Percentiles rank a stretch among this genome's conserved stretches.
phyloP scores from a whole-genome alignment of 1,140 invertebrate species.

The Lysiphlebus fabarum region DNA sequence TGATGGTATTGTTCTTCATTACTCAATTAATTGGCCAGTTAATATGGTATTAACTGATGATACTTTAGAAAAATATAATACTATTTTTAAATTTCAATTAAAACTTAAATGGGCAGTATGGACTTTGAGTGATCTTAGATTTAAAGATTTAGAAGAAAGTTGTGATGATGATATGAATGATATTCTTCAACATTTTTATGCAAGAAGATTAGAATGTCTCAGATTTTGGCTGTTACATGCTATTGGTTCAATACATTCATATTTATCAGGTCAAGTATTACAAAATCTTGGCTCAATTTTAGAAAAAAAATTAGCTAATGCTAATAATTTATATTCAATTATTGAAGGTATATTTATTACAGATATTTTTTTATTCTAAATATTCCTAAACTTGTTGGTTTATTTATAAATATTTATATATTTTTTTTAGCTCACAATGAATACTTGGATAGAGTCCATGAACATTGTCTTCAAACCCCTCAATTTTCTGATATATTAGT shows the following conservation, averaged over 20 bases:
- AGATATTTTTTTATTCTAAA: not conserved
- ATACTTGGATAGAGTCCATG: conserved; percentile 48
- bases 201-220: conserved; percentile 59
- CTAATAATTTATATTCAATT: conserved; percentile 54
- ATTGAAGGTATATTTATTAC: conserved; percentile 40
- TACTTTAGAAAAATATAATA: conserved; percentile 59
- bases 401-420: too few species aligned
- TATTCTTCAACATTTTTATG: conserved; percentile 42
- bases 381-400: conserved; percentile 12
- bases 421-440: conserved; percentile 44
- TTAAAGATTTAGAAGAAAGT: conserved; percentile 50
- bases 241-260: conserved; percentile 62
- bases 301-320: conserved; percentile 48
- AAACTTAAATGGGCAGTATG: conserved; percentile 64
- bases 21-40: conserved; percentile 57
- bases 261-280: conserved; percentile 63
- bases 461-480: conserved; percentile 49
- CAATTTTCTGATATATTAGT: conserved; percentile 43
- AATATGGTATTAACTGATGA: conserved; percentile 57
- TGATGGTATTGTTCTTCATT: conserved; percentile 56
- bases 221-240: conserved; percentile 63
- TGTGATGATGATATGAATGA: conserved; percentile 30
- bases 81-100: conserved; percentile 62
- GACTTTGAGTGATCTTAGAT: conserved; percentile 60
- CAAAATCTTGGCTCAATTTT: conserved; percentile 56